These are phyloP conservation scores for Plebejus melissa DNA, from an alignment of 2,888 invertebrate species.

Conservation along the genomic window DNA sequence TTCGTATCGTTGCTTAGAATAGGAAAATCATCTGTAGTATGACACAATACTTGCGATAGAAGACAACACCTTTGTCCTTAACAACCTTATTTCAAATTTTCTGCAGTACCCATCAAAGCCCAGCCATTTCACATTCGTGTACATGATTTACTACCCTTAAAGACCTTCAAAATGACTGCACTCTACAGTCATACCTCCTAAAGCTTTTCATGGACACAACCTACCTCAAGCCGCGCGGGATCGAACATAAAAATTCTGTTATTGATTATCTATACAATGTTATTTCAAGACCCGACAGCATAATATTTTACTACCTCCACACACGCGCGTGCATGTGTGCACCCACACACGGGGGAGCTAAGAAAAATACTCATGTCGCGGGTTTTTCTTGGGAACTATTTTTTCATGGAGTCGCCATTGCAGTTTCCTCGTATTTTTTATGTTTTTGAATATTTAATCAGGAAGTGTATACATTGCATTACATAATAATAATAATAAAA, in stretches of 20 bases:
- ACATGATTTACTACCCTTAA: no score
- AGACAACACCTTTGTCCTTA: no score
- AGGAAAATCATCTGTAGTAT: no score
- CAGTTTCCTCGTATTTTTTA: neutral
- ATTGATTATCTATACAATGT: slow-evolving; percentile 80
- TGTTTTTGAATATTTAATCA: neutral
- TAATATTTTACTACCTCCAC: slow-evolving; percentile 78
- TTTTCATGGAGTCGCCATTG: slow-evolving; percentile 44
- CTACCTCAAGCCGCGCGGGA: slow-evolving; percentile 43
- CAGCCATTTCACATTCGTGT: no score
- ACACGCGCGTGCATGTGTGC: slow-evolving; percentile 37
- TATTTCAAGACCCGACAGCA: slow-evolving; percentile 77
- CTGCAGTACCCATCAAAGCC: no score
- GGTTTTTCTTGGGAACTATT: slow-evolving; percentile 63
- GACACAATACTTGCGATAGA: no score
- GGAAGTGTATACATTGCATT: no score
- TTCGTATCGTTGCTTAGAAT: no score
- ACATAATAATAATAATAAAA: no score
- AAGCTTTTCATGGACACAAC: slow-evolving; percentile 32
- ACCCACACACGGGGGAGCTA: slow-evolving; percentile 45
- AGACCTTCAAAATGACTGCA: no score
- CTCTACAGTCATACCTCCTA: neutral
- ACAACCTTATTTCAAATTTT: no score
- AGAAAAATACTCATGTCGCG: slow-evolving; percentile 75
- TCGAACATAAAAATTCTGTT: slow-evolving; percentile 65